Conservation (phyloP, 2,113 vertebrate genomes). For the Pachypanchax playfairii region DNA sequence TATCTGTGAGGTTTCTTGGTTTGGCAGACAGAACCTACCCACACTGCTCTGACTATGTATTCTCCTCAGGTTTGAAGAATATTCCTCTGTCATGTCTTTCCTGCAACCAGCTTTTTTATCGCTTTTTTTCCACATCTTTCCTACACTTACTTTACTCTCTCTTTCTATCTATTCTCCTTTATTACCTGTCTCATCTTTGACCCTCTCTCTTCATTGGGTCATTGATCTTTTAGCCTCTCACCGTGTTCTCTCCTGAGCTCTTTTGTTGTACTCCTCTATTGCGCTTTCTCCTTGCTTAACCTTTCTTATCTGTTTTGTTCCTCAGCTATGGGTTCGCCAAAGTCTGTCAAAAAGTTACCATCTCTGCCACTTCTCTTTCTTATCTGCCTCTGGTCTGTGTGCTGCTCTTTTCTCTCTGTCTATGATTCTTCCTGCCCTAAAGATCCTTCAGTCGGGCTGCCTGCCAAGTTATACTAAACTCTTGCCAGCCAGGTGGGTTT, state of each 20-base stretch:
- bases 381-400: slow-evolving; percentile 30
- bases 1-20: no score
- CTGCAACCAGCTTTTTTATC: slow-evolving; percentile 57
- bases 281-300: slow-evolving; percentile 40
- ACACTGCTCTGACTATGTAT: slow-evolving; percentile 44
- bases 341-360: slow-evolving; percentile 51
- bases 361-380: slow-evolving; percentile 21
- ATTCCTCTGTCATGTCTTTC: slow-evolving; percentile 50
- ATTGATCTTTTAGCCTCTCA: slow-evolving; percentile 56
- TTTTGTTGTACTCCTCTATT: slow-evolving; percentile 37
- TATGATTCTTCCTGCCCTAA: slow-evolving; percentile 31
- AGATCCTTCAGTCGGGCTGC: slow-evolving; percentile 46
- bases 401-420: slow-evolving; percentile 18
- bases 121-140: slow-evolving; percentile 41
- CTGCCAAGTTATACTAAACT: slow-evolving; percentile 51
- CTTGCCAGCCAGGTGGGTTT: slow-evolving; percentile 66
- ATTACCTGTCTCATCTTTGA: slow-evolving; percentile 48
- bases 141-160: slow-evolving; percentile 25
- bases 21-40: background rate
- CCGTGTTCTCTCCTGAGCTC: slow-evolving; percentile 41
- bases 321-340: slow-evolving; percentile 21
- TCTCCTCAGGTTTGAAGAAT: slow-evolving; percentile 47
- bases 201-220: slow-evolving; percentile 56
- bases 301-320: slow-evolving; percentile 42
- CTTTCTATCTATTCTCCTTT: slow-evolving; percentile 25